Percentiles rank a stretch among this genome's conserved stretches.
Conservation (phyloP, 2,888 invertebrate genomes). For the Conus canariensis region DNA sequence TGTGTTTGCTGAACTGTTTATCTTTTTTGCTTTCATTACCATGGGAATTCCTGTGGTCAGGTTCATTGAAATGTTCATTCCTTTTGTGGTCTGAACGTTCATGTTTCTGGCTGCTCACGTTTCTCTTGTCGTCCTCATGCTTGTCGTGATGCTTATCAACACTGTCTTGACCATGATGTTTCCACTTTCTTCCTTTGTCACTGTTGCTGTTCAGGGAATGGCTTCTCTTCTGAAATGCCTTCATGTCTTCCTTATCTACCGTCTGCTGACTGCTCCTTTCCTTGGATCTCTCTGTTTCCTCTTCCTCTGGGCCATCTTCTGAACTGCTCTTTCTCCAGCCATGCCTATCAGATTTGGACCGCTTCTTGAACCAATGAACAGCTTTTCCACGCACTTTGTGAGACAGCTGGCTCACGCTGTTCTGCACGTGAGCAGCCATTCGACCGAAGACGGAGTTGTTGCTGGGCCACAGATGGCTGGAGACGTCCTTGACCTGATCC, state of each 20-base stretch:
- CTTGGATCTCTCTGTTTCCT: too few species aligned
- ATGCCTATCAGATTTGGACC: not conserved
- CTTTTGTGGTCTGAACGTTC: not conserved
- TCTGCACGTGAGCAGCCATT: conserved; percentile 31
- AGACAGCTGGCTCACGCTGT: conserved; percentile 24
- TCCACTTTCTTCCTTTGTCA: not conserved
- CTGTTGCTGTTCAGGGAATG: not conserved
- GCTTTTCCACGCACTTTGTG: conserved; percentile 25
- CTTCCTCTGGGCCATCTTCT: not conserved
- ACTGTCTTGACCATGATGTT: not conserved
- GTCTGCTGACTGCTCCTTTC: not conserved
- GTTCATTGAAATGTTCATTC: not conserved
- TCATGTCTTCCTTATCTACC: not conserved
- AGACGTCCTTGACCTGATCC: conserved; percentile 38
- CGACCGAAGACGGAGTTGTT: conserved; percentile 24
- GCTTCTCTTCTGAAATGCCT: not conserved
- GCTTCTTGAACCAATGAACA: conserved; percentile 21
- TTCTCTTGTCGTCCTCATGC: not conserved
- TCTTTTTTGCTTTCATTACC: too few species aligned
- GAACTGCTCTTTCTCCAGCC: not conserved
- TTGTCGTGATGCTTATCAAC: not conserved
- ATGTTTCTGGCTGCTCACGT: not conserved
- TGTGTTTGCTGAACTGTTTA: not conserved
- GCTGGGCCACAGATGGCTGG: conserved; percentile 26
- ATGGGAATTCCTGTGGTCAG: not conserved